Percentiles rank a stretch among this genome's conserved stretches.
phyloP scores from a whole-genome alignment of 1,140 invertebrate species.

The Trichonephila inaurata region DNA sequence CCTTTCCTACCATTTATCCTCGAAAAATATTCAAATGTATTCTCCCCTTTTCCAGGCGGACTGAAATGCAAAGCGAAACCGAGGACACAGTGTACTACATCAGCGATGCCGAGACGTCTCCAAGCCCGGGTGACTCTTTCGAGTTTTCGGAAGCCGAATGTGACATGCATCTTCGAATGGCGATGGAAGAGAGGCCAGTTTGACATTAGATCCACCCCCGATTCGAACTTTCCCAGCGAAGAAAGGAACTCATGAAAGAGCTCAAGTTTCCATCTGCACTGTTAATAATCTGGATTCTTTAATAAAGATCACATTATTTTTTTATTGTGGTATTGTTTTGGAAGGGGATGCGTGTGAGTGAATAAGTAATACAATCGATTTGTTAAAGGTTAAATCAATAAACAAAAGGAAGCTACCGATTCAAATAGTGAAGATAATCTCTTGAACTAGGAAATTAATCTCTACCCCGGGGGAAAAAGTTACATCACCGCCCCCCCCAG shows the following conservation, averaged over 20 bases:
- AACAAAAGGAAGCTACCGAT: no score
- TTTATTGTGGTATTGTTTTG: no score
- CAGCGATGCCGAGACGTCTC: constrained; percentile 68
- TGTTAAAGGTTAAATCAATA: no score
- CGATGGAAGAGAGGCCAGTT: constrained; percentile 72
- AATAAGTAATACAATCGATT: no score
- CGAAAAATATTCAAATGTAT: constrained; percentile 16
- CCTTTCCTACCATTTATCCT: not conserved
- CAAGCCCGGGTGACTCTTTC: constrained; percentile 67
- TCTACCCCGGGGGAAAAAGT: no score
- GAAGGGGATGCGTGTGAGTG: no score
- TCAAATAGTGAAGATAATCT: no score
- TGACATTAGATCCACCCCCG: constrained; percentile 42
- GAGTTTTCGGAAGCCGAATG: constrained; percentile 73
- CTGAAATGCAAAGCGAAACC: constrained; percentile 52
- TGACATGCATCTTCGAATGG: constrained; percentile 68
- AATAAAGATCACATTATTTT: constrained; percentile 56
- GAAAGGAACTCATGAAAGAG: constrained; percentile 21
- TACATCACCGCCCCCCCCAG: no score
- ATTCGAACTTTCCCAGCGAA: not conserved
- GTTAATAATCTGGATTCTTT: constrained; percentile 68
- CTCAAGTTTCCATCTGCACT: constrained; percentile 65
- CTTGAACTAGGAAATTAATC: no score
- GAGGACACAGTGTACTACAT: constrained; percentile 69
- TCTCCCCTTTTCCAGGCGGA: constrained; percentile 14